A percentile compares a stretch with the other conserved stretches of the same genome.
Conservation (phyloP, 2,113 vertebrate species). For the Solenodon paradoxus region DNA sequence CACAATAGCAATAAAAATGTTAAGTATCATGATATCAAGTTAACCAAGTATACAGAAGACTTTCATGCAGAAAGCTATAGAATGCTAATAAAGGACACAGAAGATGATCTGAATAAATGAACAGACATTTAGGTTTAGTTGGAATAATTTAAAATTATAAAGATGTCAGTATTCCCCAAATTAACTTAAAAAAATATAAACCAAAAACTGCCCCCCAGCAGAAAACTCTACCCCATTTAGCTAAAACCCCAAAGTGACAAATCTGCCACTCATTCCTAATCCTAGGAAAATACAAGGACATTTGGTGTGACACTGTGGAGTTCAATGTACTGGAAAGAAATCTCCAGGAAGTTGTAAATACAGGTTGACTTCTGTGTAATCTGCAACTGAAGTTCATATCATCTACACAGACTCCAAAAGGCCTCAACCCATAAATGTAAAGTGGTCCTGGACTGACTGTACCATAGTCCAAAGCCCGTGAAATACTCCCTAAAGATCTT, state of each 20-base stretch:
- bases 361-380: neutral
- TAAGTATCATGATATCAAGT: neutral
- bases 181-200: conserved; percentile 4
- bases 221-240: neutral
- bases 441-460: neutral
- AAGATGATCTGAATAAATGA: too few species aligned
- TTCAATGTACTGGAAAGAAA: neutral
- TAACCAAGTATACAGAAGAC: neutral
- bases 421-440: neutral
- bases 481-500: neutral
- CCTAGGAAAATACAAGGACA: neutral
- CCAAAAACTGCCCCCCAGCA: neutral
- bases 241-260: neutral
- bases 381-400: neutral
- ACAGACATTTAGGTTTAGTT: neutral
- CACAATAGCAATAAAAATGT: neutral
- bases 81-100: neutral
- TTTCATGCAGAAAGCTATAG: neutral
- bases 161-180: neutral
- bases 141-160: neutral
- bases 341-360: neutral
- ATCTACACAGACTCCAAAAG: neutral
- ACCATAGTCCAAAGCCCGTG: neutral
- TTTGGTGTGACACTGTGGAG: neutral
- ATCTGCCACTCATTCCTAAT: neutral